Evolutionary conservation across 2,888 invertebrate genomes (phyloP).

Genomic region (Scaptomyza tumidula): DNA sequence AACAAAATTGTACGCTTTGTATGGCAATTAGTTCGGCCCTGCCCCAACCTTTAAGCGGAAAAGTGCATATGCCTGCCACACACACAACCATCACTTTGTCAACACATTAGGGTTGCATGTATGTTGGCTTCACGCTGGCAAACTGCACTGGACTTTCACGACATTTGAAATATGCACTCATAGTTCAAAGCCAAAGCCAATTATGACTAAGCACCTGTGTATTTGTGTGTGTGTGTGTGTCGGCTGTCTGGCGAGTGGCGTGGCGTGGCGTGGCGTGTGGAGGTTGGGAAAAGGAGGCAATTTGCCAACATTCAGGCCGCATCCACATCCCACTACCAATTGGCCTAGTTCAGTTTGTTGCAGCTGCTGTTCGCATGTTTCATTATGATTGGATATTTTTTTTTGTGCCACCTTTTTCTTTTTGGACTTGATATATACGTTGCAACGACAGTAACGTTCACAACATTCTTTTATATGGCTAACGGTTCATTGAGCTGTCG

Average conservation of each 20-base stretch:
- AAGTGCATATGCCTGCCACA: conserved; percentile 5
- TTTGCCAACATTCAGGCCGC: conserved; percentile 35
- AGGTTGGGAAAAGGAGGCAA: conserved; percentile 25
- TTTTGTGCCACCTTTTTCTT: no score
- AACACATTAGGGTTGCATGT: conserved; percentile 32
- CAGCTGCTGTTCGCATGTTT: conserved; percentile 47
- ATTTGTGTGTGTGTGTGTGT: background rate
- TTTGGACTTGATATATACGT: no score
- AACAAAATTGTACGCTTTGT: conserved; percentile 48
- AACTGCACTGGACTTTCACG: conserved; percentile 25
- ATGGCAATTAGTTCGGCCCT: conserved; percentile 57
- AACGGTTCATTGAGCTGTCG: background rate
- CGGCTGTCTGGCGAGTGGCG: no score
- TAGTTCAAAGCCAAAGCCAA: conserved; percentile 39
- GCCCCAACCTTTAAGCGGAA: background rate
- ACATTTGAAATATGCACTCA: conserved; percentile 47
- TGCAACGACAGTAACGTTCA: no score
- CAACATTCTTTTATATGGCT: background rate
- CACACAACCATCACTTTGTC: conserved; percentile 21
- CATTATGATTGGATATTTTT: conserved; percentile 55
- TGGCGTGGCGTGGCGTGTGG: no score
- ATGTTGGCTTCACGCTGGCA: no score
- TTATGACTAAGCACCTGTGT: conserved; percentile 52
- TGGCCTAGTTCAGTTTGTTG: conserved; percentile 30
- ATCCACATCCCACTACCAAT: conserved; percentile 5